Evolutionary conservation across 2,113 vertebrate species (phyloP), one percentile per base, ranked within the genome.

Genomic region (Callionymus lyra): DNA sequence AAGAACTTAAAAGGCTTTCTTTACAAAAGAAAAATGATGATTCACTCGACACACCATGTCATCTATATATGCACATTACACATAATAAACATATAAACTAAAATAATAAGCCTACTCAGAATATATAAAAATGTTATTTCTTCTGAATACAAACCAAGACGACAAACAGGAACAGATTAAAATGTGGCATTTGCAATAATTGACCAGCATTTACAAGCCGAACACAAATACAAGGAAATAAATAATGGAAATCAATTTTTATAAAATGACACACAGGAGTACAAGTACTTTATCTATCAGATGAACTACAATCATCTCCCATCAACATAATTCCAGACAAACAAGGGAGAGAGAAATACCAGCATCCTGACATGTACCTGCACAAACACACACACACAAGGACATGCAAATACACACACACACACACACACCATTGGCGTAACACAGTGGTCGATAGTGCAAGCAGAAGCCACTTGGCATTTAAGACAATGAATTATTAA

Each of bases 401-500:
- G n/a, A n/a, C 37, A 15, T 44, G 16, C 17, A 27, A 41, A 19
- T 21, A 13, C 41, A 31, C 51, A 39, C 21, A 41, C 15, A 21
- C 50, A 32, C 34, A 52, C 41, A 19, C 47, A 15, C 33, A 33
- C 50, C 8, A 8, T 27, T 27, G 21, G 21, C 21, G 21, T 5
- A 5, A 31, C 17, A 31, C 42, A 35, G 70, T 68, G 57, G 65
- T 79, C 73, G 67, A 70, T 70, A 62, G 48, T 53, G 59, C 69
- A 63, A 54, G 59, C 80, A 74, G 77, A 60, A 79, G 65, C 67
- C 70, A 47, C 59, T 57, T 82, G 80, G 77, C 80, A 79, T 81
- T 82, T 79, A 81, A 69, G 63, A 74, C 74, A 76, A 74, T 81
- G 56, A 81, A 83, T 80, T 81, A 83, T 83, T 80, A 59, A 83